Percentiles rank a stretch among this genome's conserved stretches.
Evolutionary conservation across 2,113 vertebrate genomes (phyloP).

Genomic region (Pterophyllum scalare): DNA sequence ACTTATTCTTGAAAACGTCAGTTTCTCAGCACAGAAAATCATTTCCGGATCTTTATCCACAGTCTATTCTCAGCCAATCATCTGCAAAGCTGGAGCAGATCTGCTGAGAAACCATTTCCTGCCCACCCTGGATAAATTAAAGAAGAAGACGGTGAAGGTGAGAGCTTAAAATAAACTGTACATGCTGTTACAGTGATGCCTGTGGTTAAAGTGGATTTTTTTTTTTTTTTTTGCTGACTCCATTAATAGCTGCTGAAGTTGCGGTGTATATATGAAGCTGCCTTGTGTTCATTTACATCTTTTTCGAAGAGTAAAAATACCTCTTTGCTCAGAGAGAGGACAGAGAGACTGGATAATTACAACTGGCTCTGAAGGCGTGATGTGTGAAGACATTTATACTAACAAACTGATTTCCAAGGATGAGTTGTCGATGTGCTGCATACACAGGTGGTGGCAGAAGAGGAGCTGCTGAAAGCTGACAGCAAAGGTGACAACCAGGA

Average conservation of each 20-base stretch:
- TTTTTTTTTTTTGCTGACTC: neutral
- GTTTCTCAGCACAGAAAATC: neutral
- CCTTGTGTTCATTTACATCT: neutral
- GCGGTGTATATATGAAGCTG: neutral
- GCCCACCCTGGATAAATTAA: slow-evolving; percentile 94
- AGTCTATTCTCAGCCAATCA: slow-evolving; percentile 98
- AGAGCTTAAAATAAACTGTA: slow-evolving; percentile 4
- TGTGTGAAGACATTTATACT: neutral
- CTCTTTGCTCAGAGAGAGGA: neutral
- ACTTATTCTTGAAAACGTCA: neutral
- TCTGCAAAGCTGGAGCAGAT: slow-evolving; percentile 92
- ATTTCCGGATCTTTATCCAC: slow-evolving; percentile 22
- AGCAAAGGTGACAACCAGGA: slow-evolving; percentile 91
- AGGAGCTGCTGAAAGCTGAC: slow-evolving; percentile 92
- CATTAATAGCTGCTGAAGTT: slow-evolving; percentile 5
- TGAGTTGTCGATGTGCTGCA: slow-evolving; percentile 17
- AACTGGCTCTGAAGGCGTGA: neutral
- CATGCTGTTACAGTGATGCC: neutral
- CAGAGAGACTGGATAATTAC: neutral
- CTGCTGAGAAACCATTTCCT: slow-evolving; percentile 93
- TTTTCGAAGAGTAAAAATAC: neutral
- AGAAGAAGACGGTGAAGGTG: slow-evolving; percentile 93
- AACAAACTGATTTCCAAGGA: neutral
- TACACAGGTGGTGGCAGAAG: slow-evolving; percentile 86
- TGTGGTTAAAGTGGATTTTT: neutral